Percentiles rank a stretch among this genome's conserved stretches.
Evolutionary conservation across 2,888 invertebrate species (phyloP).

Genomic region (Anthophora plumipes): DNA sequence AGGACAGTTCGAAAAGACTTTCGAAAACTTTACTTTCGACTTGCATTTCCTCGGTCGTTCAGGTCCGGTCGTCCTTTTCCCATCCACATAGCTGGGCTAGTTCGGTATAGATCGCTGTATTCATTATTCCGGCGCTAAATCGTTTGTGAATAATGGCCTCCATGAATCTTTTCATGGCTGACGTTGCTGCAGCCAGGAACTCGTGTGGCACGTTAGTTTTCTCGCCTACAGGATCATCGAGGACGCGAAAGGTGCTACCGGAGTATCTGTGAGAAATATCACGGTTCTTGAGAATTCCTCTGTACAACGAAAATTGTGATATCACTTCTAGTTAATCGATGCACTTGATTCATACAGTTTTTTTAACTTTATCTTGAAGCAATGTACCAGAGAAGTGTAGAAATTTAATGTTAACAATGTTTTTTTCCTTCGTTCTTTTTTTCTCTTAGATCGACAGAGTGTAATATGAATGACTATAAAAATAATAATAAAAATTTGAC

Average conservation of each 20-base stretch:
- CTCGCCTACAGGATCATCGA: conserved; percentile 28
- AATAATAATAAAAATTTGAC: too few species aligned
- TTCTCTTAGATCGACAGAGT: too few species aligned
- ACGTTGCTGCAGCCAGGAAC: conserved; percentile 26
- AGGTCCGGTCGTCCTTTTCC: conserved; percentile 4
- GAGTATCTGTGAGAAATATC: conserved; percentile 21
- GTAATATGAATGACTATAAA: too few species aligned
- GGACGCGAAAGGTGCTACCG: not conserved
- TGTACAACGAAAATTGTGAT: not conserved
- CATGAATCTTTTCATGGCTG: conserved; percentile 70
- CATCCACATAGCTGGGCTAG: conserved; percentile 16
- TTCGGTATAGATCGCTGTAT: conserved; percentile 69
- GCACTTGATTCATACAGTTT: too few species aligned
- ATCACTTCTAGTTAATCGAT: too few species aligned
- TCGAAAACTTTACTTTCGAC: conserved; percentile 33
- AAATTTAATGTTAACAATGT: too few species aligned
- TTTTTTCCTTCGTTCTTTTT: too few species aligned
- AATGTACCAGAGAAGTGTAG: too few species aligned
- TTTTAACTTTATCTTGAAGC: too few species aligned
- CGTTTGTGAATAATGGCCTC: conserved; percentile 77
- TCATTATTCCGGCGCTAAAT: conserved; percentile 77
- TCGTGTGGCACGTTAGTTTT: conserved; percentile 33
- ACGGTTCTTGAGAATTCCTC: not conserved
- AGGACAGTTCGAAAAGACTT: conserved; percentile 21
- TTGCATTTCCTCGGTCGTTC: conserved; percentile 13